Evolutionary conservation across 2,797 vertebrate species (phyloP), one percentile per base, ranked within the genome.

Genomic region (Sebastes oblongus): DNA sequence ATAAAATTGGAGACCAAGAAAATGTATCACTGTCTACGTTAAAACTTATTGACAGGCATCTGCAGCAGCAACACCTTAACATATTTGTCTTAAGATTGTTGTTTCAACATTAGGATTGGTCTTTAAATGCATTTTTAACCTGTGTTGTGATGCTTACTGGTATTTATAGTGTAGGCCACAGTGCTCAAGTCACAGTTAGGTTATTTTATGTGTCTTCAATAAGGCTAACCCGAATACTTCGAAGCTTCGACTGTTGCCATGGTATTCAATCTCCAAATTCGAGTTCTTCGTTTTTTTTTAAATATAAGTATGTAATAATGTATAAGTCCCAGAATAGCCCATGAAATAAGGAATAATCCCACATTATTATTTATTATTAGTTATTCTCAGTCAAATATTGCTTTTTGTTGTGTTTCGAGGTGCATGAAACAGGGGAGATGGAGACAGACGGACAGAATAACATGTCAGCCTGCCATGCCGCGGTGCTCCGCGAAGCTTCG

Each of bases 361-460:
- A 39, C 36, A 39, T 39, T 39, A 39, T 39, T 39, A 39, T 39
- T 39, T 39, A 13, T 39, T 39, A 0, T 39, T 39, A 39, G 12
- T 39, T 39, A 39, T 39, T 0, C 12, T 0, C 36, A 39, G 0
- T 1, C 4, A 1, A 1, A 39, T 39, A 39, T 39, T 0, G 12
- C 36, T 39, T 2, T 39, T 39, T 39, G 36, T 13, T 39, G 36
- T 39, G 36, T 39, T 39, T 39, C 13, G 36, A 39, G 36, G 36
- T 39, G 12, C 12, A 0, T 39, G 36, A 39, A 39, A 39, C 36
- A n/a, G n/a, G 36, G 4, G 12, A 39, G 12, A 39, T 39, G 36
- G 36, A 39, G 36, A 39, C 12, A 39, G 36, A 39, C 36, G 36
- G 36, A 39, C 36, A 39, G 36, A 39, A 39, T 39, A 39, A 39